Evolutionary conservation across 1,140 invertebrate genomes (phyloP), one percentile per base, ranked within the genome.

Genomic region (Lepidurus packardi): DNA sequence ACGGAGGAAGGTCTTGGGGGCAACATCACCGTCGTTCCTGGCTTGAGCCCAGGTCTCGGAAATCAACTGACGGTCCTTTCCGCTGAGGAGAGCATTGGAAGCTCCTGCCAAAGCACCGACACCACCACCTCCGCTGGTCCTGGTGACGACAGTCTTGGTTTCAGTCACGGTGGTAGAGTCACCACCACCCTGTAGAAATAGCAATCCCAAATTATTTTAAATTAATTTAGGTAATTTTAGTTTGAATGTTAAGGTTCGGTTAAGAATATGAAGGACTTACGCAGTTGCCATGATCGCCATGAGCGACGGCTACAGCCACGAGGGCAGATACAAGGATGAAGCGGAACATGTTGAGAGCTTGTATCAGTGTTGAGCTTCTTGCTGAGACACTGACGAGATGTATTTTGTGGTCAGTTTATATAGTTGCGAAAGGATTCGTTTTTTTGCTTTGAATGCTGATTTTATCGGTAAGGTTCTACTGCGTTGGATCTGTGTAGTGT

Each of bases 1-100:
- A 82, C 91, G 92, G 84, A 13, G 84, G 82, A 81, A 77, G 34
- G 34, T 34, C 34, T 34, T 34, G 25, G 77, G 77, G n/a, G 77
- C 45, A 65, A 78, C 47, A 73, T 78, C 65, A n/a, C 77, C 77
- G 47, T 78, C 65, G 21, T 73, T 65, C 21, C 13, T 53, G 44
- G 77, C 77, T 21, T 73, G 24, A 7, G 53, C 47, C 77, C 77
- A 78, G 10, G 77, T 78, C 25, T 73, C 21, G n/a, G 43, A 34
- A 25, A 78, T 78, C 3, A 73, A 25, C 16, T 21, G 24, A 65
- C 77, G 75, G 21, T 76, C 75, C 6, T 21, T 11, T 25, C n/a
- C n/a, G 75, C 13, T 43, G 8, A 75, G 74, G 10, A 75, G 34
- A 34, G 34, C 1, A 4, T 0, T 34, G 34, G 34, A 34, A 4